Evolutionary conservation across 2,888 invertebrate species (phyloP), one percentile per base, ranked within the genome.

Genomic region (Ypsolopha scabrella): DNA sequence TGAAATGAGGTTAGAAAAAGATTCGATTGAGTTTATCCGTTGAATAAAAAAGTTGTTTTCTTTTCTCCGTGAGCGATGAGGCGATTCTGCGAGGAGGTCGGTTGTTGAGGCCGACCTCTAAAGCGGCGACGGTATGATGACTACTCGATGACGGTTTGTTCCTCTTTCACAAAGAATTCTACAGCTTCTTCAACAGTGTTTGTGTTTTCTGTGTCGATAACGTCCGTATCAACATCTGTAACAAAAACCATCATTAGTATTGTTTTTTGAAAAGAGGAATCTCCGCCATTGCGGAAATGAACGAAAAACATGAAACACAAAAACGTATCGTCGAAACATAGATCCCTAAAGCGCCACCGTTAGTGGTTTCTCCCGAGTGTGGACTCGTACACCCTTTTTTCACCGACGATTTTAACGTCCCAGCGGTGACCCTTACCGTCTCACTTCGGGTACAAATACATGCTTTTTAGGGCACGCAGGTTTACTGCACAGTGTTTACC

Each of bases 91-190:
- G 33, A 52, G 60, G 74, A 75, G 77, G 75, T 54, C 77, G 72
- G 68, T 57, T 52, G 47, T 8, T 9, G 34, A 57, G 53, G 58
- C 73, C 72, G 77, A 72, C 82, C 78, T 70, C 72, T 51, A 61
- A 72, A 71, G 70, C 65, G 59, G 52, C 48, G 54, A 51, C 47
- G 55, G 56, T 65, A 80, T 82, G 73, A 68, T 65, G 80, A 83
- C 80, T 92, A 94, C 88, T 94, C 94, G 72, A 94, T 88, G 62
- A 91, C 80, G 14, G 91, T 93, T 68, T 91, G 90, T 90, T 98
- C 97, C 89, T 98, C 97, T 90, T 97, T 97, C 75, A 98, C 91
- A 89, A 98, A 95, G 93, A 98, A 97, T 92, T 98, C 98, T 69
- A 98, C 93, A 71, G 94, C 89, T 88, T 98, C 98, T 75, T 98